A percentile compares a stretch with the other conserved stretches of the same genome.
These are phyloP conservation scores for Scaptodrosophila lebanonensis DNA, from an alignment of 1,140 invertebrate genomes.

Conservation along the genomic window DNA sequence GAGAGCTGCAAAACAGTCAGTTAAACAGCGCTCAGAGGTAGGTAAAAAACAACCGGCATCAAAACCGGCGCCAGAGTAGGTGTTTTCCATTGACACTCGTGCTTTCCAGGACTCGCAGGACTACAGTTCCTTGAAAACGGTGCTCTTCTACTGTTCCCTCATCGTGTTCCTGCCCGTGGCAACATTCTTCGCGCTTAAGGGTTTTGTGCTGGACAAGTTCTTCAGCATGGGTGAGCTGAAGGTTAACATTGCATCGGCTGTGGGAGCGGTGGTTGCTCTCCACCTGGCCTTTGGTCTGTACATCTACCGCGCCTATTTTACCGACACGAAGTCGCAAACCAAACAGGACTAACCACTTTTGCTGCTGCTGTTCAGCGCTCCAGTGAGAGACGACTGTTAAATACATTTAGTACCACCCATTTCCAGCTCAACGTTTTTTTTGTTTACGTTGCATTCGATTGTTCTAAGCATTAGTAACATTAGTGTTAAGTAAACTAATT, in stretches of 20 bases:
- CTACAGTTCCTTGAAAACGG: slow-evolving; percentile 81
- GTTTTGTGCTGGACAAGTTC: slow-evolving; percentile 80
- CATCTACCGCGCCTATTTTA: slow-evolving; percentile 86
- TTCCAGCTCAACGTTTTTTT: slow-evolving; percentile 25
- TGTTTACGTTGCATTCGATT: slow-evolving; percentile 29
- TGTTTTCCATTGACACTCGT: background rate
- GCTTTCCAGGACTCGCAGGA: slow-evolving; percentile 75
- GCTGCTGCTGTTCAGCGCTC: background rate
- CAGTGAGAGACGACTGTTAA: slow-evolving; percentile 17
- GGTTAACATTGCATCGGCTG: slow-evolving; percentile 86
- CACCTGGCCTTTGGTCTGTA: slow-evolving; percentile 86
- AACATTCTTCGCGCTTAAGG: slow-evolving; percentile 81
- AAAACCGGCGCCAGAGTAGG: background rate
- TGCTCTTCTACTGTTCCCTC: slow-evolving; percentile 81
- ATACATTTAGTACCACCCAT: slow-evolving; percentile 29
- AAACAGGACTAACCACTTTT: slow-evolving; percentile 21
- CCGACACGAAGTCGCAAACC: slow-evolving; percentile 50
- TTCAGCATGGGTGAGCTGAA: slow-evolving; percentile 79
- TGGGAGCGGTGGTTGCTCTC: slow-evolving; percentile 83
- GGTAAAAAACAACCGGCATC: slow-evolving; percentile 1
- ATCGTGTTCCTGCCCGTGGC: slow-evolving; percentile 81
- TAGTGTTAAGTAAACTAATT: slow-evolving; percentile 46
- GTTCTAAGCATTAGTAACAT: slow-evolving; percentile 32
- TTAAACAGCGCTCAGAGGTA: slow-evolving; percentile 54
- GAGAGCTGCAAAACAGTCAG: slow-evolving; percentile 20